Evolutionary conservation across 2,113 vertebrate genomes (phyloP).

Genomic region (Alaudala cheleensis): DNA sequence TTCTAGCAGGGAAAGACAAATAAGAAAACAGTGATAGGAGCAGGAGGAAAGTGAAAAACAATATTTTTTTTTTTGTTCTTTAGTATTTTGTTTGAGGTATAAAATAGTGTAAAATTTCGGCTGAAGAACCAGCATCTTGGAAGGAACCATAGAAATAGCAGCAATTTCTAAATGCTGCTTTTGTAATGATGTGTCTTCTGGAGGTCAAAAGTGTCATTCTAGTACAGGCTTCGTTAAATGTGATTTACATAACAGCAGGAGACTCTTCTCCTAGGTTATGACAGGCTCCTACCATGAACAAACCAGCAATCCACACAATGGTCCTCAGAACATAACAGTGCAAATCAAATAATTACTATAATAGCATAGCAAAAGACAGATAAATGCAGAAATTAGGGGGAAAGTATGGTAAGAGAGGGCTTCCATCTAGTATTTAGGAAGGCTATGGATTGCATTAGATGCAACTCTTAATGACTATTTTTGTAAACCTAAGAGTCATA

Average conservation of each 20-base stretch:
- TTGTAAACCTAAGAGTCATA: conserved; percentile 40
- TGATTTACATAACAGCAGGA: conserved; percentile 36
- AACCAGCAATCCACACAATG: neutral
- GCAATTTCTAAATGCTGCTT: neutral
- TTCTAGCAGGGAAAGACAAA: neutral
- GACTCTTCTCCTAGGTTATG: neutral
- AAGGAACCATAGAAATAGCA: neutral
- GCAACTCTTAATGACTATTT: conserved; percentile 30
- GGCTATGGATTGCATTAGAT: conserved; percentile 47
- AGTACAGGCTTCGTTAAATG: neutral
- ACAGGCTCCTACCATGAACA: neutral
- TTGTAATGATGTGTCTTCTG: neutral
- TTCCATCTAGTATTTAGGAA: conserved; percentile 35
- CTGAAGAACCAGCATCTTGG: neutral
- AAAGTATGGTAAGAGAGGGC: neutral
- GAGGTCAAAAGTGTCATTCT: neutral
- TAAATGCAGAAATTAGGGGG: neutral
- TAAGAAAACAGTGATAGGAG: neutral
- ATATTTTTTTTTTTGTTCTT: neutral
- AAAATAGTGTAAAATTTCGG: neutral
- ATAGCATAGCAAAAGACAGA: neutral
- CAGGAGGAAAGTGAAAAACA: neutral
- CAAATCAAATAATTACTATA: conserved; percentile 46
- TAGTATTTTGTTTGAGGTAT: neutral
- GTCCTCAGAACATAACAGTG: conserved; percentile 35